Conservation (phyloP, 2,888 invertebrate species). For the Acanthosepion lycidas region DNA sequence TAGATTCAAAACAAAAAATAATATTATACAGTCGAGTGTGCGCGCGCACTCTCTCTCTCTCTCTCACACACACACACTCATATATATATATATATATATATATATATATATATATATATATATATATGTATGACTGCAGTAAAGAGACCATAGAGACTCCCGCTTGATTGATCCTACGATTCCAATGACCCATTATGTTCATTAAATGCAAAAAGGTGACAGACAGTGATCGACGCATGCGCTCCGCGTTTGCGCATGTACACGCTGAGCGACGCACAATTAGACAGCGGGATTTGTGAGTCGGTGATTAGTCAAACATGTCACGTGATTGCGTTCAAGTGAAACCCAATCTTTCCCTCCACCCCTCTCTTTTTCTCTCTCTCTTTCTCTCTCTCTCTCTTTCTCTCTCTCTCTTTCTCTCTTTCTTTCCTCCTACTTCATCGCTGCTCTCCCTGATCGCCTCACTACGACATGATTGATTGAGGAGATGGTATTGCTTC, state of each 20-base stretch:
- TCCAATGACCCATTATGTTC: background rate
- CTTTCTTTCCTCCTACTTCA: no score
- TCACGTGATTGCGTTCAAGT: background rate
- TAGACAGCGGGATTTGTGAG: slow-evolving; percentile 6
- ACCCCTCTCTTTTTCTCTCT: background rate
- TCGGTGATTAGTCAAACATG: slow-evolving; percentile 17
- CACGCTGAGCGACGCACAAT: background rate
- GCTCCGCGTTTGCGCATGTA: background rate
- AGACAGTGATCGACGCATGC: background rate
- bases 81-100: no score
- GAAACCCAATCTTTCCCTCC: background rate
- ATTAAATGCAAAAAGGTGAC: background rate
- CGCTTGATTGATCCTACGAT: background rate
- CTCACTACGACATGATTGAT: background rate
- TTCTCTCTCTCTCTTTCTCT: background rate
- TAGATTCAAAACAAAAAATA: no score
- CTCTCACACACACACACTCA: no score
- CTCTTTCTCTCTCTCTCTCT: no score
- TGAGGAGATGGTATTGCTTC: background rate
- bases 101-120: no score
- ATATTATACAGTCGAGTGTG: no score
- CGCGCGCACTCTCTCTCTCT: no score
- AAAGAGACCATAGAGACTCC: no score
- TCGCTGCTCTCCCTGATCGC: no score
- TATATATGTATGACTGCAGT: no score